These are phyloP conservation scores for Lordiphosa mommai DNA, from an alignment of 1,140 invertebrate genomes.

Conservation along the genomic window DNA sequence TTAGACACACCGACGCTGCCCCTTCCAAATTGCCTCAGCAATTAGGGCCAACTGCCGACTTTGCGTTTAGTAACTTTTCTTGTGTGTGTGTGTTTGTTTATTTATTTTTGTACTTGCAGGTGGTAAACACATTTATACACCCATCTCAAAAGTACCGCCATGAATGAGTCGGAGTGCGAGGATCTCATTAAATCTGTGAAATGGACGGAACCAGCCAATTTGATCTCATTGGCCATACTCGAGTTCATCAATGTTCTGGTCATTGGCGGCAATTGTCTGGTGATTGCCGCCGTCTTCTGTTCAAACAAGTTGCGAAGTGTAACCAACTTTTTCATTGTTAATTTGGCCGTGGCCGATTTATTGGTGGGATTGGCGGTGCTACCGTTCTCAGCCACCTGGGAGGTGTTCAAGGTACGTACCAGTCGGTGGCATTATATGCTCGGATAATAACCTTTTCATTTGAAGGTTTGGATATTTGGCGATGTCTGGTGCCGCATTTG, in stretches of 20 bases:
- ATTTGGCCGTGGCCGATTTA: constrained; percentile 94
- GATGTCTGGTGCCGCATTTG: constrained; percentile 95
- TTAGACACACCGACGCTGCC: constrained; percentile 34
- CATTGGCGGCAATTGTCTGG: constrained; percentile 92
- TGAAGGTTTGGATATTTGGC: constrained; percentile 95
- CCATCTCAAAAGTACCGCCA: constrained; percentile 78
- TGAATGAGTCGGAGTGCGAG: constrained; percentile 88
- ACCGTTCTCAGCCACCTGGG: constrained; percentile 93
- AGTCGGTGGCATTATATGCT: too few species aligned
- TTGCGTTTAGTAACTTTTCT: constrained; percentile 12
- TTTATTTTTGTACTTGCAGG: constrained; percentile 43
- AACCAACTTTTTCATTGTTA: constrained; percentile 97
- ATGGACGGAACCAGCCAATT: constrained; percentile 87
- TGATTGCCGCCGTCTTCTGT: constrained; percentile 94
- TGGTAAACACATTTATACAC: constrained; percentile 68
- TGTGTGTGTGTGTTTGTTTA: neutral
- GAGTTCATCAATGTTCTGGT: constrained; percentile 92
- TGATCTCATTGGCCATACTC: constrained; percentile 88
- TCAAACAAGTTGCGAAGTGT: constrained; percentile 93
- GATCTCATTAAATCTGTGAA: constrained; percentile 87
- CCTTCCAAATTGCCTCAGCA: constrained; percentile 3
- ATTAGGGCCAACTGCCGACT: constrained; percentile 16
- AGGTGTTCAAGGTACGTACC: constrained; percentile 89
- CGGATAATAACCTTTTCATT: neutral
- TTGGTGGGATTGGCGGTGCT: constrained; percentile 94